Conservation (phyloP, 2,113 vertebrate species). For the Eonycteris spelaea region DNA sequence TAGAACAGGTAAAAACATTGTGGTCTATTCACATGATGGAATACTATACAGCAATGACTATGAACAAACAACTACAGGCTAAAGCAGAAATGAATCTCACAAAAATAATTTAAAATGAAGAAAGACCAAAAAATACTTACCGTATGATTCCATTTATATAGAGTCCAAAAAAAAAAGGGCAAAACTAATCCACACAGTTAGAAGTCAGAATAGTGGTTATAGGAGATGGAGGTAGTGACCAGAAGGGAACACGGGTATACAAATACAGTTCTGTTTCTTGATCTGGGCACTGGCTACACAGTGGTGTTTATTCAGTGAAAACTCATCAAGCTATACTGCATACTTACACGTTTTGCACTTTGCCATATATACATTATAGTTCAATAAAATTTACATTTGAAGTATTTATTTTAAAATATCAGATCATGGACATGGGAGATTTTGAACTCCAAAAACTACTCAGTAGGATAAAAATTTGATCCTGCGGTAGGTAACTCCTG, state of each 20-base stretch:
- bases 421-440: neutral
- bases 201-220: neutral
- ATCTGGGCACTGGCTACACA: accelerated
- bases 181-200: neutral
- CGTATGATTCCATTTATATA: neutral
- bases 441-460: neutral
- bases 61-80: neutral
- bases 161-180: neutral
- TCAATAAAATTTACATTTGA: neutral
- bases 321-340: no score
- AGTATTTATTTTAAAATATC: neutral
- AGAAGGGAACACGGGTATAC: neutral
- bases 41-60: neutral
- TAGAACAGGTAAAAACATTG: neutral
- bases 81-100: neutral
- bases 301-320: neutral
- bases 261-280: neutral
- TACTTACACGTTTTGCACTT: neutral
- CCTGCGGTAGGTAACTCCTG: neutral
- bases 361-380: neutral
- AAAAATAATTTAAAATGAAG: neutral
- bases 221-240: no score
- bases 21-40: neutral
- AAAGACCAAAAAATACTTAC: neutral
- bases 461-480: neutral